phyloP scores from a whole-genome alignment of 2,113 vertebrate genomes.

The Potamarius usumacintae region DNA sequence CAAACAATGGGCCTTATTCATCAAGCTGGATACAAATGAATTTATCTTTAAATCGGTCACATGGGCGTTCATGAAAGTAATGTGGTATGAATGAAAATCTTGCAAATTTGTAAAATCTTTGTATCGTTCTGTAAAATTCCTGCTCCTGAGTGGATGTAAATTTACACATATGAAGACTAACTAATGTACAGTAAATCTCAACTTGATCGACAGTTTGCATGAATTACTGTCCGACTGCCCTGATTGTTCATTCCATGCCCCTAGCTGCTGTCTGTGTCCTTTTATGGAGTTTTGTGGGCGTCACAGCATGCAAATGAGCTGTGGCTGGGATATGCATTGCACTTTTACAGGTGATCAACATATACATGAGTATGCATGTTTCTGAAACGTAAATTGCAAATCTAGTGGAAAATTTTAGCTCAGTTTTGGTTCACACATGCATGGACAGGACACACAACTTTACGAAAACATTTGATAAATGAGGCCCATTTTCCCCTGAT shows the following conservation, averaged over 20 bases:
- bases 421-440: no score
- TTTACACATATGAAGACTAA: not conserved
- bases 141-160: not conserved
- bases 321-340: not conserved
- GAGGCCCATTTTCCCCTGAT: not conserved
- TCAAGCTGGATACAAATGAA: not conserved
- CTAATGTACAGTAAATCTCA: not conserved
- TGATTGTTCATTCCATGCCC: not conserved
- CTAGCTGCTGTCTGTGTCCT: not conserved
- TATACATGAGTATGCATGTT: not conserved
- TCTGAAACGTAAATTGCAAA: not conserved
- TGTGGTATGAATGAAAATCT: no score
- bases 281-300: not conserved
- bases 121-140: not conserved
- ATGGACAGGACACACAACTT: no score
- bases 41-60: not conserved
- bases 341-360: not conserved
- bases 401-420: no score
- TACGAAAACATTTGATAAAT: no score
- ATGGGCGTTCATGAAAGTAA: not conserved
- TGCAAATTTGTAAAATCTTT: not conserved
- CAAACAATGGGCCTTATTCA: not conserved
- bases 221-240: not conserved
- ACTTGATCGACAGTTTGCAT: not conserved
- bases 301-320: not conserved